A percentile compares a stretch with the other conserved stretches of the same genome.
Evolutionary conservation across 2,888 invertebrate species (phyloP).

Genomic region (Ceraclea dissimilis): DNA sequence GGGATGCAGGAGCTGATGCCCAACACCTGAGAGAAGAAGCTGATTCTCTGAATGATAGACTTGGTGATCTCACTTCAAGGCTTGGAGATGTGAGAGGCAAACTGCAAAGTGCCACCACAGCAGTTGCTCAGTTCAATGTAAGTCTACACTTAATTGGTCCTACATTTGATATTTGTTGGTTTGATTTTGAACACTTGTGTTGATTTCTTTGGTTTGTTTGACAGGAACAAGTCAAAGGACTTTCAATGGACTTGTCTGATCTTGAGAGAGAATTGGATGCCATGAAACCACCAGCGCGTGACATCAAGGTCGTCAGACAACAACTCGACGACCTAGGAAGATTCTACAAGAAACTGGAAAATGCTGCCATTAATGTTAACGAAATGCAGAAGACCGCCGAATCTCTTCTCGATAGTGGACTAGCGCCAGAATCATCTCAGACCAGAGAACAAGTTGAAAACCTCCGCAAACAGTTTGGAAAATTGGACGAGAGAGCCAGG

Average conservation of each 20-base stretch:
- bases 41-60: conserved; percentile 65
- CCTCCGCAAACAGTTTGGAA: conserved; percentile 69
- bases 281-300: conserved; percentile 82
- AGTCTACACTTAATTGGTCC: conserved; percentile 17
- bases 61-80: conserved; percentile 66
- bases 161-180: no score
- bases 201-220: no score
- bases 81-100: conserved; percentile 72
- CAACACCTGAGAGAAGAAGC: conserved; percentile 72
- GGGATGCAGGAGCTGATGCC: conserved; percentile 69
- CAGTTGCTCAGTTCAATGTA: conserved; percentile 78
- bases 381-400: conserved; percentile 68
- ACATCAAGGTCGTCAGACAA: conserved; percentile 71
- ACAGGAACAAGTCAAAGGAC: conserved; percentile 70
- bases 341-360: conserved; percentile 59
- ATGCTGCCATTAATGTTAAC: conserved; percentile 56
- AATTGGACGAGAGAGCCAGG: conserved; percentile 72
- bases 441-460: conserved; percentile 76
- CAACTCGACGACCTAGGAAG: conserved; percentile 75
- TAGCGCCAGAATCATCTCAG: conserved; percentile 74
- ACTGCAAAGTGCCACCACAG: conserved; percentile 78
- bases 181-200: no score
- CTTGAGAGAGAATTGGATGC: conserved; percentile 78
- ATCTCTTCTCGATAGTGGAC: conserved; percentile 74
- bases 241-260: conserved; percentile 68